Conservation (phyloP, 2,797 vertebrate genomes). For the Acipenser transmontanus region DNA sequence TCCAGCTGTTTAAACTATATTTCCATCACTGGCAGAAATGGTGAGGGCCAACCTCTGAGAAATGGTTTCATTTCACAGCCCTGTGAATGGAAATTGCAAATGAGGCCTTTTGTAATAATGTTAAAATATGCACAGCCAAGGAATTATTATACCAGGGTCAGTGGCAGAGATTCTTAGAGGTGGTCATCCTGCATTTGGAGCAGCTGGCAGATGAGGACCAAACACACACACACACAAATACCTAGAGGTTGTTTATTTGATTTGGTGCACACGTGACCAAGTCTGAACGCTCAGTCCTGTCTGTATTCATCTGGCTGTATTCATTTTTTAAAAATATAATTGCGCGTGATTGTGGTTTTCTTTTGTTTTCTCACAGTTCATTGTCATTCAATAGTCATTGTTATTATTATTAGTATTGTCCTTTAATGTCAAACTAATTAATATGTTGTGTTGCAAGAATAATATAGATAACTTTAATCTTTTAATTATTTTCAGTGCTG, state of each 20-base stretch:
- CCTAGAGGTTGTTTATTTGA: constrained; percentile 33
- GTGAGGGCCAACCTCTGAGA: constrained; percentile 64
- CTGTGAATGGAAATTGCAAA: constrained; percentile 64
- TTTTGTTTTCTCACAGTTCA: no score
- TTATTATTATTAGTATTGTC: no score
- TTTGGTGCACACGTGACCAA: constrained; percentile 22
- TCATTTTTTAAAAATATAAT: no score
- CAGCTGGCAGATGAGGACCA: constrained; percentile 44
- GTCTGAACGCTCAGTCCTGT: neutral
- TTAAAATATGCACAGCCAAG: constrained; percentile 70
- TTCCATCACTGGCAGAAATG: constrained; percentile 63
- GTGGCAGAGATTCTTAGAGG: constrained; percentile 33
- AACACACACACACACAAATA: constrained; percentile 4
- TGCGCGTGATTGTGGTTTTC: no score
- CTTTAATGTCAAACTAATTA: no score
- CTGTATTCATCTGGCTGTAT: constrained; percentile 27
- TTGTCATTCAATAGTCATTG: no score
- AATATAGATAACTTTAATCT: no score
- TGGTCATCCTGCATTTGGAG: constrained; percentile 32
- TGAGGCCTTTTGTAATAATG: constrained; percentile 72
- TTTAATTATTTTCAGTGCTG: no score
- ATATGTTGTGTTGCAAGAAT: no score
- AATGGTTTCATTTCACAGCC: constrained; percentile 68
- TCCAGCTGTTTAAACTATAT: constrained; percentile 81
- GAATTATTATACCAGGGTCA: constrained; percentile 64